Evolutionary conservation across 2,888 invertebrate genomes (phyloP).

Genomic region (Stomorhina lunata): DNA sequence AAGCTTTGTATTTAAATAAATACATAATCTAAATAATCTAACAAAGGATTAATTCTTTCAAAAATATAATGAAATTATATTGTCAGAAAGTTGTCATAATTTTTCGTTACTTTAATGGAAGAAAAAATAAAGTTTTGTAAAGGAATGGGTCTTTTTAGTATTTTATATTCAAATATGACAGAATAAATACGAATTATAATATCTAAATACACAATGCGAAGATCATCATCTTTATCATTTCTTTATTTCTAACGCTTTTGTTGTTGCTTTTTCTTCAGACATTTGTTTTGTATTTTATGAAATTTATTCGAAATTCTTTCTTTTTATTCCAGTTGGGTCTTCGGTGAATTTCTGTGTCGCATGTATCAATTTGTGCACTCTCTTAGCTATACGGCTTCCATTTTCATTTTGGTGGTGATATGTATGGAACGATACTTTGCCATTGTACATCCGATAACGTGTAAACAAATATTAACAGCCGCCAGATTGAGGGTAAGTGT

Average conservation of each 20-base stretch:
- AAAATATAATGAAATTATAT: too few relatives aligned
- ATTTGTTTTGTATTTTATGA: neutral
- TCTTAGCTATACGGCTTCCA: slow-evolving; percentile 93
- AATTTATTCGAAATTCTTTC: slow-evolving; percentile 3
- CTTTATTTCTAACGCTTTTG: neutral
- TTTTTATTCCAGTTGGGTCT: slow-evolving; percentile 85
- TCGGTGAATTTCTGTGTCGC: slow-evolving; percentile 92
- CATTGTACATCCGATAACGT: slow-evolving; percentile 91
- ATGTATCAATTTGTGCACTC: slow-evolving; percentile 95
- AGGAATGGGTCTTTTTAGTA: too few relatives aligned
- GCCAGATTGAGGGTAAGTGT: slow-evolving; percentile 86
- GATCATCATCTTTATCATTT: too few relatives aligned
- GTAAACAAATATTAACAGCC: slow-evolving; percentile 90
- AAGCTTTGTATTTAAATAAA: neutral
- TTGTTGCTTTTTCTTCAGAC: neutral
- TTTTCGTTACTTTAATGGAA: too few relatives aligned
- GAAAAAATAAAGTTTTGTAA: too few relatives aligned
- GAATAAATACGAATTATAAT: too few relatives aligned
- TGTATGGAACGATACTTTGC: slow-evolving; percentile 93
- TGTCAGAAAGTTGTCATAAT: too few relatives aligned
- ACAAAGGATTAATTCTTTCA: neutral
- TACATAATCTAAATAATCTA: neutral
- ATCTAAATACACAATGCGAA: too few relatives aligned
- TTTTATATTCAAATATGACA: too few relatives aligned
- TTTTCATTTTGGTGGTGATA: slow-evolving; percentile 92